Evolutionary conservation across 2,888 invertebrate genomes (phyloP), one percentile per base, ranked within the genome.

Genomic region (Rhagium mordax): DNA sequence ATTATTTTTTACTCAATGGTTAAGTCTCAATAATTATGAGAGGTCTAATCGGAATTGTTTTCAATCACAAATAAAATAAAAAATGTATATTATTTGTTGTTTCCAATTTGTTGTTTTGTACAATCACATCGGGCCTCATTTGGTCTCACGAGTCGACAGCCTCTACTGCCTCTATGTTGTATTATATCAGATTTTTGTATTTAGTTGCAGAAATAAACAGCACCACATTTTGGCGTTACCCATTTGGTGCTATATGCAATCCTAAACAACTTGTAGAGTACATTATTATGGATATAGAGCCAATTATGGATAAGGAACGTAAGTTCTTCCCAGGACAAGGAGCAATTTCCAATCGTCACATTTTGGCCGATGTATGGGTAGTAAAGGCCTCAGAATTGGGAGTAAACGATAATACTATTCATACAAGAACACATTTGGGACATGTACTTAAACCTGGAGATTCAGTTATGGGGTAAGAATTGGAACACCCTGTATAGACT

Each of bases 401-500:
- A 0, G 89, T 93, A 0, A 94, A 93, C 75, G 94, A 95, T 53
- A 95, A 93, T 81, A 92, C 94, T 0, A 92, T 95, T 78, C 98
- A 98, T 85, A 93, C 96, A 6, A 92, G 95, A 78, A 97, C 98
- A 1, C 99, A 99, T 89, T 89, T 99, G 59, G 99, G 99, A 0
- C 96, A 98, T 86, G 88, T 99, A 76, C 89, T 99, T 57, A 95
- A 95, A 84, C 94, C 95, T 53, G 99, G 99, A 6, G 99, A 99
- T 87, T 93, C 95, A 0, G 98, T 94, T 27, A 87, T 98, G 77
- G 98, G 98, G 93, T 98, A 91, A 89, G 86, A 27, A 15, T 13
- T 33, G 8, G 2, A 33, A 33, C 8, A 13, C 33, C 6, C 1
- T 29, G 29, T 6, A 29, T 1, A 1, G 1, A 29, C 8, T 29